These are phyloP conservation scores for Salvelinus namaycush DNA, from an alignment of 2,113 vertebrate species.

Conservation along the genomic window DNA sequence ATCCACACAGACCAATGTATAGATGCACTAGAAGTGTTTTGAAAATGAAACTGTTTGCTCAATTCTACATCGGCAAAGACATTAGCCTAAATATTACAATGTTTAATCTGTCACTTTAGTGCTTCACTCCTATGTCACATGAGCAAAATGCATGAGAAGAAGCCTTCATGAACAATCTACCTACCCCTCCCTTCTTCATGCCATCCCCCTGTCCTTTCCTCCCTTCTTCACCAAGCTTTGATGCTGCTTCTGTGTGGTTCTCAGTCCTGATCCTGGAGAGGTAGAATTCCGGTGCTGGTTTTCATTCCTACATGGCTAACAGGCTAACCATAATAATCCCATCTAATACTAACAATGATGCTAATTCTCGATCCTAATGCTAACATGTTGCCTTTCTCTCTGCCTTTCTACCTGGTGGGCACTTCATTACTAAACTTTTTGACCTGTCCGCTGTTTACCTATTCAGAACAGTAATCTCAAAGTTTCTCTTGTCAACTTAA, in stretches of 20 bases:
- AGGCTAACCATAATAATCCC: conserved; percentile 19
- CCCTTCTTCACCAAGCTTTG: conserved; percentile 40
- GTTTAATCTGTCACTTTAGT: too few species aligned
- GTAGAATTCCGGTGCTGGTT: conserved; percentile 69
- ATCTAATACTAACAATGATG: conserved; percentile 55
- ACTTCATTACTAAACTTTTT: conserved; percentile 25
- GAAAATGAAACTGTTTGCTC: too few species aligned
- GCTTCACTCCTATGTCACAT: too few species aligned
- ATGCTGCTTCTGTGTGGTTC: conserved; percentile 38
- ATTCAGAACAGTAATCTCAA: conserved; percentile 24
- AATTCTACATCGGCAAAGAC: too few species aligned
- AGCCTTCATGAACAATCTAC: too few species aligned
- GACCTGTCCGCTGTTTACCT: conserved; percentile 37
- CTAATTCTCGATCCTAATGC: background rate
- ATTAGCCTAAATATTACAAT: too few species aligned
- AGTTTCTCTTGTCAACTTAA: too few species aligned
- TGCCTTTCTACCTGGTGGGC: conserved; percentile 34
- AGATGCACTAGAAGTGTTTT: too few species aligned
- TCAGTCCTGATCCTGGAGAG: conserved; percentile 64
- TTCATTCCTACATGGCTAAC: conserved; percentile 71
- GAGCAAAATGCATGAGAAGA: background rate
- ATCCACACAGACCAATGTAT: too few species aligned
- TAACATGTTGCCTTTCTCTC: conserved; percentile 12
- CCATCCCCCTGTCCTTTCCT: background rate
- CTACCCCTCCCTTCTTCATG: conserved; percentile 6